A percentile compares a stretch with the other conserved stretches of the same genome.
Conservation (phyloP, 2,797 vertebrate species). For the Smutsia temminckii region DNA sequence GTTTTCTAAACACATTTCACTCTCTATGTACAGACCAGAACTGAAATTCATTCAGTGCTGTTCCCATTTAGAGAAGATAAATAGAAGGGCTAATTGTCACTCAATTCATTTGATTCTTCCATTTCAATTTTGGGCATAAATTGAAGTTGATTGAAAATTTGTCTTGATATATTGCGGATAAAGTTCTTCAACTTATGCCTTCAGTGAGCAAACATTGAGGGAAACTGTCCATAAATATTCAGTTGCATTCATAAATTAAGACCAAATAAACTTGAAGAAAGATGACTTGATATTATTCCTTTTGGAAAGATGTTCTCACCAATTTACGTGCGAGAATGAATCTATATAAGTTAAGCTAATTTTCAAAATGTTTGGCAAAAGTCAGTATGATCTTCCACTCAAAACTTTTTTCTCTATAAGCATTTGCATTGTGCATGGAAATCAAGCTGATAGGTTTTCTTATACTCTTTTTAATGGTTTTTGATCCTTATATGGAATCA, state of each 20-base stretch:
- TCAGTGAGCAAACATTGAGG: conserved; percentile 27
- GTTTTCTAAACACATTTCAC: neutral
- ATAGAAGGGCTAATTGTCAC: neutral
- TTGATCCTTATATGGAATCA: conserved; percentile 66
- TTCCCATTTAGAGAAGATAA: neutral
- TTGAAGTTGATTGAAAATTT: neutral
- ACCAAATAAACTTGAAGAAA: conserved; percentile 25
- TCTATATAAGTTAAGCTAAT: conserved; percentile 30
- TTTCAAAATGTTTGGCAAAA: conserved; percentile 35
- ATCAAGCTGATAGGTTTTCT: conserved; percentile 60
- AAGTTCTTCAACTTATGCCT: neutral
- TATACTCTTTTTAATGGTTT: conserved; percentile 61
- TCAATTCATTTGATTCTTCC: neutral
- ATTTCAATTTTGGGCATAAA: conserved; percentile 49
- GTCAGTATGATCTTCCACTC: neutral
- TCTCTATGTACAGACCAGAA: neutral
- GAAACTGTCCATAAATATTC: conserved; percentile 26
- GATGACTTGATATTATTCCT: neutral
- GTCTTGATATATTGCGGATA: neutral
- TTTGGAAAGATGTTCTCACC: neutral
- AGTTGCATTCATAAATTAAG: conserved; percentile 45
- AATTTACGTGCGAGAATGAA: neutral
- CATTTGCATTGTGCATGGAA: conserved; percentile 59
- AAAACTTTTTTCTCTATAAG: neutral
- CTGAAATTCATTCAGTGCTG: neutral